Base-by-base conservation (phyloP, 64 coral and sea anemone species). In the Pocillopora verrucosa region DNA sequence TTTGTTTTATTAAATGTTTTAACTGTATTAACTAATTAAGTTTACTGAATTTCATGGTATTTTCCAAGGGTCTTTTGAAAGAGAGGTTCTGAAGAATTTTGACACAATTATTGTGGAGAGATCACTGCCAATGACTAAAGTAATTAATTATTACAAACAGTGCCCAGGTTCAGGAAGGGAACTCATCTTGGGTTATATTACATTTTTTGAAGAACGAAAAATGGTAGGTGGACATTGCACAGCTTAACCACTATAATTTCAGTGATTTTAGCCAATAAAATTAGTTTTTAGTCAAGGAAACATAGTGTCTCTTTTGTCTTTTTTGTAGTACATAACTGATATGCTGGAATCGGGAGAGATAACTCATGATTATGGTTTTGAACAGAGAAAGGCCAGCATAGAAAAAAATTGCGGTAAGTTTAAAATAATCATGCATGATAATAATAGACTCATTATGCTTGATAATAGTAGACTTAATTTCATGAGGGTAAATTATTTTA, bases 21-120 rank as follows among this genome's bases (percentile, higher is more conserved):
- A 0, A 30, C 30, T 30, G 30, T 30, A 30, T 30, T 30, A 30
- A 30, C 30, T 0, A 30, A 30, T 30, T 30, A 30, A 30, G 30
- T 30, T 30, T 0, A 30, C 30, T 30, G 30, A 30, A 30, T 30
- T 30, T 30, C 30, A 30, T 30, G 30, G 30, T 30, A 30, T 30
- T 30, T 34, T 73, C 77, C n/a, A 59, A 89, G 76, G 76, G 60
- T 89, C 76, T 10, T 64, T 36, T 36, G 87, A 89, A 78, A 89
- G 87, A 65, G 75, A 78, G 17, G 63, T 78, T 64, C 87, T 89
- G 14, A 89, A 79, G 30, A 89, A 89, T 61, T 88, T 88, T 89
- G 30, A 30, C 30, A 30, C 30, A 30, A 30, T 30, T n/a, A n/a
- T n/a, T 20, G 76, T 78, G 41, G 76, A 78, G 19, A 78, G 22